A percentile compares a stretch with the other conserved stretches of the same genome.
Conservation (phyloP, 2,797 vertebrate genomes). For the Anomalospiza imberbis region DNA sequence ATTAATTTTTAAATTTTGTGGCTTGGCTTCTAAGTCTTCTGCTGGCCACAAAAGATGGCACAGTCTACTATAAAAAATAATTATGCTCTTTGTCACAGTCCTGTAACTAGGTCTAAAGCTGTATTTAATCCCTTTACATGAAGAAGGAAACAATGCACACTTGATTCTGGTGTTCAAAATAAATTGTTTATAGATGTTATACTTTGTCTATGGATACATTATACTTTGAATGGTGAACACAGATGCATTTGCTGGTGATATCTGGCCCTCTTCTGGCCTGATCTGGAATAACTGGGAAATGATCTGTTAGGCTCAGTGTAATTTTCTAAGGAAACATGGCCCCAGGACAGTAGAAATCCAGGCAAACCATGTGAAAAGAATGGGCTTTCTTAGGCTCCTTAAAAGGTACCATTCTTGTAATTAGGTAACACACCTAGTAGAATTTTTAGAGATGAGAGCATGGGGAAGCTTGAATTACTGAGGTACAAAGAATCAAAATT, state of each 20-base stretch:
- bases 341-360: not conserved
- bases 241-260: not conserved
- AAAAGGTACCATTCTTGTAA: too few species aligned
- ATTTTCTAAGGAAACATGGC: not conserved
- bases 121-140: not conserved
- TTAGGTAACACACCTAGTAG: too few species aligned
- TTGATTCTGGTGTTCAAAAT: not conserved
- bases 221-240: not conserved
- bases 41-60: not conserved
- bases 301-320: not conserved
- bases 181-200: not conserved
- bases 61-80: not conserved
- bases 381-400: not conserved
- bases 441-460: too few species aligned
- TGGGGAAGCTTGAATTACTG: too few species aligned
- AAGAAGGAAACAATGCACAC: not conserved
- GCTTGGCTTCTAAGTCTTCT: not conserved
- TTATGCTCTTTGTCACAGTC: not conserved
- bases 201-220: not conserved
- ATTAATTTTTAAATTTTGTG: not conserved
- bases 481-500: too few species aligned
- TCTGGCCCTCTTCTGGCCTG: not conserved
- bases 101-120: not conserved
- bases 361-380: not conserved
- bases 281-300: not conserved